Evolutionary conservation across 1,140 invertebrate genomes (phyloP), one percentile per base, ranked within the genome.

Genomic region (Leptestheria dahalacensis): DNA sequence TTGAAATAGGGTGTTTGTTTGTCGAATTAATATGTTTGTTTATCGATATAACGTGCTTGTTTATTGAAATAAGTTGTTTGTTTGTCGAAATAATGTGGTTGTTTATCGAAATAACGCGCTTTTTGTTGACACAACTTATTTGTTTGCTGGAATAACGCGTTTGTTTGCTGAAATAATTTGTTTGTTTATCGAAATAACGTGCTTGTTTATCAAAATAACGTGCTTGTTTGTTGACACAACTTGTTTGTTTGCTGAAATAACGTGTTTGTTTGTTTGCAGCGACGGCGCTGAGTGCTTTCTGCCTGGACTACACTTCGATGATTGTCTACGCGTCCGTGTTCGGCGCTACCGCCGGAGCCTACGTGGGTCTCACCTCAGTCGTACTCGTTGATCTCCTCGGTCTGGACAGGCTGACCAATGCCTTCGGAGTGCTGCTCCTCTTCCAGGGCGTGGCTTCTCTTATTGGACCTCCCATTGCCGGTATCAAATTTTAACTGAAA

Each of bases 361-460:
- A 94, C 69, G 91, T 95, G 3, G 89, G 90, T 3, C 76, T 96
- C 15, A 96, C 92, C 3, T 92, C 88, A 6, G 89, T 91, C 2
- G 87, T 91, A 55, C 72, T 92, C 51, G 88, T 91, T 2, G 88
- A 93, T 71, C 75, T 93, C 28, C 71, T 93, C 54, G 88, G 91
- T 6, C 71, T 94, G 52, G 88, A 93, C 48, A 85, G 81, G 65
- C 73, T 96, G 29, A 93, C 91, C 0, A 94, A 94, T 70, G 88
- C 90, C 1, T 95, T 95, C 71, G 91, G 91, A n/a, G 73, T 95
- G 6, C 73, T 95, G 4, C 73, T 92, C 59, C 77, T 95, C 10
- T 94, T 93, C 73, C 90, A 95, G 78, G 91, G 91, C 21, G 79
- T 94, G 47, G 91, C 91, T 12, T 89, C 89, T 12, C 76, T 93